Percentiles rank a stretch among this genome's conserved stretches.
phyloP scores from a whole-genome alignment of 1,140 invertebrate genomes.

The Piezodorus guildinii region DNA sequence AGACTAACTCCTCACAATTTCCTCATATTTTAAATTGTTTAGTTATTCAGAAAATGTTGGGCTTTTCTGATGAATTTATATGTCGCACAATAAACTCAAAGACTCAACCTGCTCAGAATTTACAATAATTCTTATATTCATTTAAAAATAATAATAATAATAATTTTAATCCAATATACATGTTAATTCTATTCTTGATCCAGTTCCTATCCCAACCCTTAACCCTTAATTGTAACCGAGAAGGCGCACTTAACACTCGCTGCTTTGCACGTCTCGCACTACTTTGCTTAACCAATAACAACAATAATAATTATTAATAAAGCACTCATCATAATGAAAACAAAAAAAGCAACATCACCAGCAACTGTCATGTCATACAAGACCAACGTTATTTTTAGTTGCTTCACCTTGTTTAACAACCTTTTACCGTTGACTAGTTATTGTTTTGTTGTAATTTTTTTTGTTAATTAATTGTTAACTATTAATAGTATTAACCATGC shows the following conservation, averaged over 20 bases:
- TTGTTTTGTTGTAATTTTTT: neutral
- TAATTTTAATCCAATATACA: too few species aligned
- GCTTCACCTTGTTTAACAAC: neutral
- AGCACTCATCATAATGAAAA: neutral
- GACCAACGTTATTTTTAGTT: neutral
- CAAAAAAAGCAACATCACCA: neutral
- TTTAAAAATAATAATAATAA: too few species aligned
- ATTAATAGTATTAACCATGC: constrained; percentile 12
- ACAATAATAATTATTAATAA: neutral
- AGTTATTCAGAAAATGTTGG: too few species aligned
- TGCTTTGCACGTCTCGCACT: constrained; percentile 11
- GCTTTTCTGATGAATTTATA: too few species aligned
- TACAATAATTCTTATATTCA: too few species aligned
- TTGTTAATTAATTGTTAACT: neutral
- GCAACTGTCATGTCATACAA: neutral
- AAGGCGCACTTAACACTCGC: neutral
- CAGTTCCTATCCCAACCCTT: too few species aligned
- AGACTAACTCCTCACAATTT: too few species aligned
- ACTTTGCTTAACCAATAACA: neutral
- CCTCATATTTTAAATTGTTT: too few species aligned
- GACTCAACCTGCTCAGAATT: too few species aligned
- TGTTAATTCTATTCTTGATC: too few species aligned
- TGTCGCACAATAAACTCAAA: too few species aligned
- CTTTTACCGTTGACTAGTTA: neutral
- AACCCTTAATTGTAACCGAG: too few species aligned